Base-by-base conservation (phyloP, 1,140 invertebrate genomes). In the Matsumurasca onukii region DNA sequence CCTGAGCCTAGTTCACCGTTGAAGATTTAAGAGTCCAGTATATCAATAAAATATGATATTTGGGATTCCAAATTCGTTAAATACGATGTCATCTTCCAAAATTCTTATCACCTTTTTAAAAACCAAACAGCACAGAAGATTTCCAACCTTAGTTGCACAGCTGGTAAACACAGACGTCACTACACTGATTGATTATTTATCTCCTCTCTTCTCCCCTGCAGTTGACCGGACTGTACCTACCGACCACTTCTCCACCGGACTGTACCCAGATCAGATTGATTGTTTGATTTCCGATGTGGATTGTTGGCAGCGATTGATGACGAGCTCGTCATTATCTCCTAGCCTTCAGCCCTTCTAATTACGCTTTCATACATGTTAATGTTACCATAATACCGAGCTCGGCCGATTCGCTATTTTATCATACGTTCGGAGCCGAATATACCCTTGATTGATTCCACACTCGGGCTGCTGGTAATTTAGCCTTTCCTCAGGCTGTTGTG, bases 321-420 rank as follows among this genome's bases (percentile, higher is more conserved):
- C 12, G 30, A 20, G n/a, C 62, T 34, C 62, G 31, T 45, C 62
- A 48, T 65, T 65, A 65, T 24, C 45, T 48, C 34, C 31, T 45
- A 20, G 62, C 62, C 48, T 15, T 17, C 31, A 39, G 62, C 62
- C 22, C 48, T 65, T 65, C 62, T 65, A 65, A 65, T 65, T 65
- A 65, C 62, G 25, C 31, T 65, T 63, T 65, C 62, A 65, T 65
- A 65, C 62, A 65, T 65, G 17, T 65, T 65, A 65, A 65, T 65
- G 30, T 27, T 9, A 15, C 12, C 49, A 12, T 24, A 52, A 3
- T 5, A 5, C 22, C 5, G 24, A 59, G 22, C 55, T 29, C 12
- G 24, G 49, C 15, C 55, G 55, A 59, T 59, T 59, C 55, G 55
- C 55, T 59, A 24, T 59, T 59, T 29, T 59, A 59, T 59, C 15